Percentiles rank a stretch among this genome's conserved stretches.
These are phyloP conservation scores for Poeciliopsis paucimaculata DNA, from an alignment of 2,797 vertebrate genomes.

Conservation along the genomic window DNA sequence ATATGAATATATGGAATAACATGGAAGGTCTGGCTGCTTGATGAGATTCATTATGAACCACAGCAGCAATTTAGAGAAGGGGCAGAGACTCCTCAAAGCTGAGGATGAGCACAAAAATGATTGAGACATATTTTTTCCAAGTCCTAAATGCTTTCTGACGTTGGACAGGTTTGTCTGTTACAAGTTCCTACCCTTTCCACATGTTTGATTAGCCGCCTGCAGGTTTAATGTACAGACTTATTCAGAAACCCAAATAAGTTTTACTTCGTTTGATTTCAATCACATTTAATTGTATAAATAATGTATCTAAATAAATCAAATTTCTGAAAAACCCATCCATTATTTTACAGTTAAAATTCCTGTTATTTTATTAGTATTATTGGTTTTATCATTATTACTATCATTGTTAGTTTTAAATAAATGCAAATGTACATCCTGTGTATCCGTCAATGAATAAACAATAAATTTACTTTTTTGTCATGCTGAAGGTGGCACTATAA, in stretches of 20 bases:
- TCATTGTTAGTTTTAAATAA: not conserved
- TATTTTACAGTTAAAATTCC: not conserved
- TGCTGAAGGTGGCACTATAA: not conserved
- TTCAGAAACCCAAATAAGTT: not conserved
- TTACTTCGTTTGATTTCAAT: not conserved
- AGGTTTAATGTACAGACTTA: not conserved
- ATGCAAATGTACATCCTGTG: not conserved
- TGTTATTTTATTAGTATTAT: not conserved
- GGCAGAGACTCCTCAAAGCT: not conserved
- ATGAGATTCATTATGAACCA: not conserved
- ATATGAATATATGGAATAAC: not conserved
- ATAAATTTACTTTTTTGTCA: not conserved
- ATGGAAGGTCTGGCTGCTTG: not conserved
- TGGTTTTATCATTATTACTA: not conserved
- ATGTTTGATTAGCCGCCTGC: not conserved
- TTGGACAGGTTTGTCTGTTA: not conserved
- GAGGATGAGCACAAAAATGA: not conserved
- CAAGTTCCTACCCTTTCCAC: no score
- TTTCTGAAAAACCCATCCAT: not conserved
- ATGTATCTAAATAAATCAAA: not conserved
- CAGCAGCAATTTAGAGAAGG: not conserved
- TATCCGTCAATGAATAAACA: not conserved
- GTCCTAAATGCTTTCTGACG: not conserved
- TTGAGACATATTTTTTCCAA: not conserved
- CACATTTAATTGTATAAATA: not conserved